Conservation (phyloP, 1,140 invertebrate genomes). For the Acromyrmex heyeri region DNA sequence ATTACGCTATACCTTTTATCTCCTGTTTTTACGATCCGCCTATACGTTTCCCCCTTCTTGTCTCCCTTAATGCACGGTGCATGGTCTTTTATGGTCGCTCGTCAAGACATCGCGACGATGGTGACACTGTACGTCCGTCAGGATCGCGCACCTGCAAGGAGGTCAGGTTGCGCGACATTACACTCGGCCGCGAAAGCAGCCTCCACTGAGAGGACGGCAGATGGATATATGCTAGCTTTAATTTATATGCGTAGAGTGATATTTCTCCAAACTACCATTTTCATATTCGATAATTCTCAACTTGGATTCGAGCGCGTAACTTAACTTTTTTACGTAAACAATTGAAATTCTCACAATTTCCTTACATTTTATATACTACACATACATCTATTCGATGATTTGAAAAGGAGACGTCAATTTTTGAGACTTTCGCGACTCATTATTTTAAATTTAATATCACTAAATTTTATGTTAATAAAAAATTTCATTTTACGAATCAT, state of each 20-base stretch:
- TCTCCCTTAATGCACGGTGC: slow-evolving; percentile 11
- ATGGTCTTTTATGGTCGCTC: slow-evolving; percentile 61
- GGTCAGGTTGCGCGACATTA: slow-evolving; percentile 47
- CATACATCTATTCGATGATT: neutral
- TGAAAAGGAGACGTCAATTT: neutral
- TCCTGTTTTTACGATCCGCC: slow-evolving; percentile 37
- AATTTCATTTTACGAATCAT: neutral
- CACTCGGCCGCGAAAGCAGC: slow-evolving; percentile 23
- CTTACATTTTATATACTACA: neutral
- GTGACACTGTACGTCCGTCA: slow-evolving; percentile 61
- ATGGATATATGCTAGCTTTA: neutral
- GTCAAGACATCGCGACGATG: slow-evolving; percentile 42
- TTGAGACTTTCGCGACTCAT: neutral
- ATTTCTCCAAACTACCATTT: neutral
- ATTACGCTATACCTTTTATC: slow-evolving; percentile 34
- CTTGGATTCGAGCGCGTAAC: neutral
- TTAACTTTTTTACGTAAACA: neutral
- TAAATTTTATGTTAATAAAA: neutral
- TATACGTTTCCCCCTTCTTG: slow-evolving; percentile 23
- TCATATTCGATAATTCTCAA: neutral
- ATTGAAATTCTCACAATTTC: neutral
- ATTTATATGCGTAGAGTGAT: slow-evolving; percentile 20
- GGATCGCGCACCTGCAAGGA: slow-evolving; percentile 57
- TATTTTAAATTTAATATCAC: neutral
- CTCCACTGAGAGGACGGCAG: neutral